Evolutionary conservation across 2,888 invertebrate genomes (phyloP), one percentile per base, ranked within the genome.

Genomic region (Hirudinaria manillensis): DNA sequence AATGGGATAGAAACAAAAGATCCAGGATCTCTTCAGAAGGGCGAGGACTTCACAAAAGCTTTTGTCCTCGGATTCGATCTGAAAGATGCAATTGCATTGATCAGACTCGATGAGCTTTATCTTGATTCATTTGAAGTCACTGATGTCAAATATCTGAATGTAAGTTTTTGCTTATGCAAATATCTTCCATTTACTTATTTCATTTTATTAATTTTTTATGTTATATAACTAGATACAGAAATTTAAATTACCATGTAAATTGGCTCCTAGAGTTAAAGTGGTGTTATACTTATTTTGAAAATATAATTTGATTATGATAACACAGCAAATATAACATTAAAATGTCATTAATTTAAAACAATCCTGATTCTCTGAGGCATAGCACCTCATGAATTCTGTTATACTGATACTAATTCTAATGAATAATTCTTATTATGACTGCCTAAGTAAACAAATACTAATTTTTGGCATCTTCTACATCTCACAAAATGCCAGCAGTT

Each of bases 41-140:
- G 92, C 71, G 94, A 96, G 21, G 99, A 99, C 87, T 99, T 99
- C 88, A 93, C 99, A 0, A 92, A 91, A 86, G 98, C 98, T 1
- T 98, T 98, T 83, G 88, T 96, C 38, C 91, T 91, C 80, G 99
- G 99, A 6, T 99, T 99, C 85, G 96, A 97, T 81, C 92, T 97
- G 0, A 95, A 96, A 85, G 99, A 99, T 86, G 94, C 97, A 0
- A 85, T 99, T 76, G 97, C 99, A 0, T 86, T 99, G 2, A 88
- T 99, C 0, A 89, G 99, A 81, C 87, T 99, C 77, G 98, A 99
- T 84, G 98, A 99, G 86, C 87, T 99, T 13, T 99, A 97, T 85
- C 89, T 99, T 0, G 98, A 99, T 87, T 90, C 94, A 0, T 99
- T 99, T 86, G 94, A 99, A 88, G 89, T 99, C 1, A 92, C 93